Percentiles rank a stretch among this genome's conserved stretches.
Evolutionary conservation across 1,140 invertebrate species (phyloP).

Genomic region (Psilanteris sp.): DNA sequence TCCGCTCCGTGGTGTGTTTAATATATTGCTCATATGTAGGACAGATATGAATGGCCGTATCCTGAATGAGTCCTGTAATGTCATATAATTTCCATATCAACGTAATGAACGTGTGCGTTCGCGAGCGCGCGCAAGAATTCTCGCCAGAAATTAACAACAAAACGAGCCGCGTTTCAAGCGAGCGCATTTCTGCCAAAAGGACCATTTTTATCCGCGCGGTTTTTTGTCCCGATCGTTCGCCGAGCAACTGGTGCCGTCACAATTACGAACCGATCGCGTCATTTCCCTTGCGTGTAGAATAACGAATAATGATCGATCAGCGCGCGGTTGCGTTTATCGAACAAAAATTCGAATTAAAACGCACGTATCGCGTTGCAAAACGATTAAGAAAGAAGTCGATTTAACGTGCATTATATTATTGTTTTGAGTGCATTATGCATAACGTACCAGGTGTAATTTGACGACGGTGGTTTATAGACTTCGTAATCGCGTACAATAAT

Average conservation of each 20-base stretch:
- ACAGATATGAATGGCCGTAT: constrained; percentile 51
- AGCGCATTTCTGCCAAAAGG: too few relatives aligned
- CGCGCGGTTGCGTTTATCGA: constrained; percentile 28
- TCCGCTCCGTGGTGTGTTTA: constrained; percentile 14
- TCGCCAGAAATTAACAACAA: constrained; percentile 26
- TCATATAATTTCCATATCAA: constrained; percentile 57
- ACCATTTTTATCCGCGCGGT: too few relatives aligned
- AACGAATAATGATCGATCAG: constrained; percentile 54
- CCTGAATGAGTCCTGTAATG: constrained; percentile 52
- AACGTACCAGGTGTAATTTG: constrained; percentile 61
- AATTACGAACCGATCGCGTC: constrained; percentile 38
- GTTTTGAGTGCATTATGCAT: constrained; percentile 51
- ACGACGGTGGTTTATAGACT: constrained; percentile 61
- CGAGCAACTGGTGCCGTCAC: constrained; percentile 35
- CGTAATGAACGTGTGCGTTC: constrained; percentile 3
- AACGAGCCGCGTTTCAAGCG: constrained; percentile 30
- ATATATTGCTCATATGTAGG: constrained; percentile 41
- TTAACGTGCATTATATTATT: constrained; percentile 57
- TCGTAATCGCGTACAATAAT: constrained; percentile 58
- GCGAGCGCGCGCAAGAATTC: constrained; percentile 22
- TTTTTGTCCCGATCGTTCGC: too few relatives aligned
- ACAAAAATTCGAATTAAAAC: constrained; percentile 46
- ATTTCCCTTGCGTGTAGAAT: constrained; percentile 45
- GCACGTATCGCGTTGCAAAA: constrained; percentile 51
- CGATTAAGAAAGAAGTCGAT: constrained; percentile 48